Conservation (phyloP, 2,888 invertebrate species). For the Eurytoma adleriae region DNA sequence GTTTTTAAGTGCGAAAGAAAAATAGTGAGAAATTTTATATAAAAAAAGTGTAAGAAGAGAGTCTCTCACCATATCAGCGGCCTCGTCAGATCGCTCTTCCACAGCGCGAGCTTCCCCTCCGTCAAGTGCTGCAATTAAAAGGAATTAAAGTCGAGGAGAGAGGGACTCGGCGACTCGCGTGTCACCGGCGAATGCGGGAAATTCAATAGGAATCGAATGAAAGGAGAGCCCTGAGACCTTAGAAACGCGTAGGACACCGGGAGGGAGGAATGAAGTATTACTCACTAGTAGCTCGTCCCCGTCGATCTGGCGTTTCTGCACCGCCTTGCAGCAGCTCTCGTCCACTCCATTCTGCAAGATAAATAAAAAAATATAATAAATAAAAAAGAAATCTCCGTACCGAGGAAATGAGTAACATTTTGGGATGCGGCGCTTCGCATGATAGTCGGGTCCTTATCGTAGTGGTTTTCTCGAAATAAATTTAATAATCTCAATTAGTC, state of each 20-base stretch:
- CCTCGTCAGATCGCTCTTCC: slow-evolving; percentile 73
- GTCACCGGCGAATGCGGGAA: slow-evolving; percentile 11
- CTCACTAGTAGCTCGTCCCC: slow-evolving; percentile 73
- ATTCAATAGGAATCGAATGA: background rate
- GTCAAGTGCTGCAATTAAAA: slow-evolving; percentile 73
- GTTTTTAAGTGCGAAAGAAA: background rate
- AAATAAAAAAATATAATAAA: background rate
- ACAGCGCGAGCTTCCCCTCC: slow-evolving; percentile 73
- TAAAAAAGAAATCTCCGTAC: background rate
- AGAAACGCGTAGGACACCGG: background rate
- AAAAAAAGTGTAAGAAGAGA: slow-evolving; percentile 2
- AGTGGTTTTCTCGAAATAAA: no score
- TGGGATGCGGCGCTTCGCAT: background rate
- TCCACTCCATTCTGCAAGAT: slow-evolving; percentile 69
- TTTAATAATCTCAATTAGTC: no score
- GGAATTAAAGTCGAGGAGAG: slow-evolving; percentile 59
- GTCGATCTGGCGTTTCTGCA: slow-evolving; percentile 70
- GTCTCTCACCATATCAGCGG: slow-evolving; percentile 70
- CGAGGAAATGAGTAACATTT: background rate
- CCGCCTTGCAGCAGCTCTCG: slow-evolving; percentile 69
- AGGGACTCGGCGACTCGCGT: background rate
- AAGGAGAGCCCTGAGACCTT: background rate
- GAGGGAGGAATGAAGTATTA: slow-evolving; percentile 35
- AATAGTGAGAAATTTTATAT: background rate
- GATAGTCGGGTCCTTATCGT: background rate